phyloP scores from a whole-genome alignment of 2,797 vertebrate genomes.

The Pterois miles region DNA sequence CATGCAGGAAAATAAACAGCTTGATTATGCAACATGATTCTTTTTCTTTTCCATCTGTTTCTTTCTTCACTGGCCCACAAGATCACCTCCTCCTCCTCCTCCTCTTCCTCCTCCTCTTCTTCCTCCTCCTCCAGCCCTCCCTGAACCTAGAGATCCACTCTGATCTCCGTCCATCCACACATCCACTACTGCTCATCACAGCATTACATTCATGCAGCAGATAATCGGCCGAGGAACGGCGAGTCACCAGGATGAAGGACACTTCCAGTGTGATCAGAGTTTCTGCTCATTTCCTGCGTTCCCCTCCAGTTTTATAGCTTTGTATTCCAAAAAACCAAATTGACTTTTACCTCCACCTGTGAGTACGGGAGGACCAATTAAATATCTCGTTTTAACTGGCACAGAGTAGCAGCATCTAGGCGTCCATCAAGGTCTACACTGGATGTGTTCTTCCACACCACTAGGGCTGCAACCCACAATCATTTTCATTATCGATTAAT shows the following conservation, averaged over 20 bases:
- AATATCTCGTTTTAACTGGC: background rate
- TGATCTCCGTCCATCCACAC: conserved; percentile 53
- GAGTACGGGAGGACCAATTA: background rate
- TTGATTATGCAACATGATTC: conserved; percentile 89
- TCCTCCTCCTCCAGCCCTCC: conserved; percentile 18
- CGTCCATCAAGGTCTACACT: background rate
- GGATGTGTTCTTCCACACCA: background rate
- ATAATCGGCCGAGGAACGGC: background rate
- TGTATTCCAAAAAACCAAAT: background rate
- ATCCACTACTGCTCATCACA: conserved; percentile 54
- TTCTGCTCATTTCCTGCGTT: conserved; percentile 23
- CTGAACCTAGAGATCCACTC: conserved; percentile 38
- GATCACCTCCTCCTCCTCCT: conserved; percentile 39
- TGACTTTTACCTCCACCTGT: background rate
- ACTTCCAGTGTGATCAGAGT: conserved; percentile 4
- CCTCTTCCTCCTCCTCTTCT: conserved; percentile 25
- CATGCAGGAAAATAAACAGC: conserved; percentile 90
- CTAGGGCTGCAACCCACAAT: background rate
- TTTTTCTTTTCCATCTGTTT: conserved; percentile 82
- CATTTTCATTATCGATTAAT: background rate
- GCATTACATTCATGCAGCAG: conserved; percentile 47
- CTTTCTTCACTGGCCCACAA: conserved; percentile 63
- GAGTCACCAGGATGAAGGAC: background rate
- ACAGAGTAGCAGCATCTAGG: background rate
- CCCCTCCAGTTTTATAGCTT: background rate